Percentiles rank a stretch among this genome's conserved stretches.
Evolutionary conservation across 2,888 invertebrate species (phyloP).

Genomic region (Criorhina ranunculi): DNA sequence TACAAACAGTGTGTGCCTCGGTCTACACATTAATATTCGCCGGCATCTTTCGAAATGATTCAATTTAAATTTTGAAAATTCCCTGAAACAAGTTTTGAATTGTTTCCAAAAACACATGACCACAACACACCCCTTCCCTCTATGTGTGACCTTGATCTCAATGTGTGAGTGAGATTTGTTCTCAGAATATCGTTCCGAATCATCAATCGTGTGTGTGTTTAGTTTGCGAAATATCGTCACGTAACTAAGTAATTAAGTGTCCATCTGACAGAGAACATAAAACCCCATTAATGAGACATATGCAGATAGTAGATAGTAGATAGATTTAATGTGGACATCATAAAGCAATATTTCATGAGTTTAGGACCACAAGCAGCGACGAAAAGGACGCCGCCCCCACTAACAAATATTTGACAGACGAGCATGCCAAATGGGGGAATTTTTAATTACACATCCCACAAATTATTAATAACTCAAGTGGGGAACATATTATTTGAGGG

Average conservation of each 20-base stretch:
- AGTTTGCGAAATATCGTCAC: slow-evolving; percentile 64
- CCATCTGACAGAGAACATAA: slow-evolving; percentile 74
- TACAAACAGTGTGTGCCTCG: slow-evolving; percentile 23
- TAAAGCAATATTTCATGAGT: slow-evolving; percentile 65
- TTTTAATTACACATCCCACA: slow-evolving; percentile 48
- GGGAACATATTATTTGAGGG: slow-evolving; percentile 47
- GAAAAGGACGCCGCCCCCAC: slow-evolving; percentile 23
- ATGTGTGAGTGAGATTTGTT: background rate
- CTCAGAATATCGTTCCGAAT: slow-evolving; percentile 9
- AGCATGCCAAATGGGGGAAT: slow-evolving; percentile 16
- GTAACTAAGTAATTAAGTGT: slow-evolving; percentile 68
- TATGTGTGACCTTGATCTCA: background rate
- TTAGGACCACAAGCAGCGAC: background rate
- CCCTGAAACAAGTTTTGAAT: slow-evolving; percentile 56
- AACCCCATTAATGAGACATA: slow-evolving; percentile 70
- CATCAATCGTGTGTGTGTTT: background rate
- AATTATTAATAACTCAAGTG: slow-evolving; percentile 67
- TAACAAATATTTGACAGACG: slow-evolving; percentile 50
- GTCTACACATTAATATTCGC: slow-evolving; percentile 20
- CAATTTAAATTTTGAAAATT: slow-evolving; percentile 54
- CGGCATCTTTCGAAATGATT: slow-evolving; percentile 48
- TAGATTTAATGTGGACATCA: slow-evolving; percentile 61
- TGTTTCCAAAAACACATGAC: slow-evolving; percentile 55
- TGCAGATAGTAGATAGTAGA: slow-evolving; percentile 41
- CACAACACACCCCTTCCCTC: background rate